Conservation (phyloP, 92 coral and sea anemone species). For the Phenganax subtilis region DNA sequence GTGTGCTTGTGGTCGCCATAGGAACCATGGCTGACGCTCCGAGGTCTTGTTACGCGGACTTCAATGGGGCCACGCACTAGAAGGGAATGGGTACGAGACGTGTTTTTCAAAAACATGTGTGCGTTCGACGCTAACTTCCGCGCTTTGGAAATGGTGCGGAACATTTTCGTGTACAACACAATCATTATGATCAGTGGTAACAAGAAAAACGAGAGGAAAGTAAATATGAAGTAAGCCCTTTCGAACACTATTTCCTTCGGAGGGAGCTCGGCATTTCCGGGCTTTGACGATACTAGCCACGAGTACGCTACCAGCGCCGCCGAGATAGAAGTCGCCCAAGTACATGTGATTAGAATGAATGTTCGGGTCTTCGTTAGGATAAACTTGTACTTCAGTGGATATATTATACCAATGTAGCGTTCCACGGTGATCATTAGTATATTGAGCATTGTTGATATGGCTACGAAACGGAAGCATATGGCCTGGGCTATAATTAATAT, state of each 20-base stretch:
- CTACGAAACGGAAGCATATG: conserved; percentile 38
- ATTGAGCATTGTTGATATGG: conserved; percentile 62
- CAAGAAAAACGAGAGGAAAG: conserved; percentile 44
- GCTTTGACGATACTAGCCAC: conserved; percentile 37
- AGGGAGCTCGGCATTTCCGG: neutral
- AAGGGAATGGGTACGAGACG: neutral
- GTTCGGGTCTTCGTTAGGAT: conserved; percentile 30
- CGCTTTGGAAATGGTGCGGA: conserved; percentile 43
- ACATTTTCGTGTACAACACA: conserved; percentile 48
- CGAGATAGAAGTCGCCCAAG: conserved; percentile 48
- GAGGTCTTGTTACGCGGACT: conserved; percentile 6
- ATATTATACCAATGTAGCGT: conserved; percentile 52
- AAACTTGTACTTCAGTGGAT: conserved; percentile 15
- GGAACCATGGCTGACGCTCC: conserved; percentile 7
- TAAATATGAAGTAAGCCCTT: conserved; percentile 45
- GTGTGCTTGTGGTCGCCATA: neutral
- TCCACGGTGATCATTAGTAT: conserved; percentile 56
- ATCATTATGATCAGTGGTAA: conserved; percentile 46
- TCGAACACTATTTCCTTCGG: conserved; percentile 14
- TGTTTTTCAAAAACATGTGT: neutral
- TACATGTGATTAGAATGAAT: conserved; percentile 24
- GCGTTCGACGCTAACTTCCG: conserved; percentile 19
- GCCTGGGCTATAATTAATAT: conserved; percentile 14
- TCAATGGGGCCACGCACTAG: neutral
- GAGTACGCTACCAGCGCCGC: conserved; percentile 47